These are phyloP conservation scores for Zeugodacus cucurbitae DNA, from an alignment of 1,140 invertebrate genomes.

Conservation along the genomic window DNA sequence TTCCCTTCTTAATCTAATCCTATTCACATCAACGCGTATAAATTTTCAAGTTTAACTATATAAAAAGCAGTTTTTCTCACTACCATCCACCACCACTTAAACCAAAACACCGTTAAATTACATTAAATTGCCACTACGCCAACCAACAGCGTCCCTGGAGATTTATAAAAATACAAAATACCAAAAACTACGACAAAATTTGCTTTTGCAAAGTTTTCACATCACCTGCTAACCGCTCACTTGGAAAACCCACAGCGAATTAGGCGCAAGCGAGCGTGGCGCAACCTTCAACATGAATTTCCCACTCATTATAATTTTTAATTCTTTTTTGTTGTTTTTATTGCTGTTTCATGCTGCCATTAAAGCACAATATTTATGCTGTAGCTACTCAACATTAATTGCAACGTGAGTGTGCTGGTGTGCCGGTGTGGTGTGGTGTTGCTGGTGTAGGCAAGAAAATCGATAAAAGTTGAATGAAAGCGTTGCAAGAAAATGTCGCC, in stretches of 20 bases:
- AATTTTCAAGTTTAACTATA: too few species aligned
- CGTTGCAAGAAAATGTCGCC: too few species aligned
- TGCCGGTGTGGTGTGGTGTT: background rate
- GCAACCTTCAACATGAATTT: background rate
- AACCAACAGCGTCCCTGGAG: too few species aligned
- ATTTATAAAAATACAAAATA: too few species aligned
- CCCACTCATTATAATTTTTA: background rate
- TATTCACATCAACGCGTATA: too few species aligned
- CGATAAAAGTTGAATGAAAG: background rate
- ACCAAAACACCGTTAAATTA: too few species aligned
- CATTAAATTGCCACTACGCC: too few species aligned
- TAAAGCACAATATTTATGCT: background rate
- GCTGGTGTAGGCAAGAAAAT: background rate
- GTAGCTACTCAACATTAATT: background rate
- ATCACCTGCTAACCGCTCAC: background rate
- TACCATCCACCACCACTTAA: too few species aligned
- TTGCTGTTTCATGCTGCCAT: background rate
- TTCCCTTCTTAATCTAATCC: too few species aligned
- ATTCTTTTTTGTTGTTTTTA: background rate
- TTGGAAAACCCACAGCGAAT: background rate
- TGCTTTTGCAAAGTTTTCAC: background rate
- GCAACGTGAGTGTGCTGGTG: background rate
- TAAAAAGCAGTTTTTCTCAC: too few species aligned
- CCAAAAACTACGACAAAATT: background rate
- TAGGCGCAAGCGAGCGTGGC: background rate